phyloP scores from a whole-genome alignment of 2,888 invertebrate species.

The Amblyteles armatorius region DNA sequence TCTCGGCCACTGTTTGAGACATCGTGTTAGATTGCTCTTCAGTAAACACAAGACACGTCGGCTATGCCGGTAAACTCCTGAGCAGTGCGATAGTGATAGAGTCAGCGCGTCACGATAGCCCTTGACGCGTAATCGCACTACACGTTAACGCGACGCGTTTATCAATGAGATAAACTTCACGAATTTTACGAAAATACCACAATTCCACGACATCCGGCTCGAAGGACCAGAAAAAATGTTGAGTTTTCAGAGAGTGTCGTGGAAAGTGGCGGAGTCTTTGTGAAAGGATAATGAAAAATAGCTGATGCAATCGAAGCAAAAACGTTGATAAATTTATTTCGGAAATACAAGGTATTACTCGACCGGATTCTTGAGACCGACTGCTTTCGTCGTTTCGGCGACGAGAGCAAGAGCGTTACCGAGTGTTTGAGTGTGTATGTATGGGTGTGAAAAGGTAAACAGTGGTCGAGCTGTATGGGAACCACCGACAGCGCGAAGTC shows the following conservation, averaged over 20 bases:
- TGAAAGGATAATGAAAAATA: neutral
- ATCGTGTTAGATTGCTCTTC: neutral
- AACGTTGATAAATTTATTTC: too few species aligned
- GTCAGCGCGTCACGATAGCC: conserved; percentile 1
- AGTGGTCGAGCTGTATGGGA: neutral
- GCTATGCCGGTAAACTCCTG: neutral
- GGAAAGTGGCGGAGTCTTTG: neutral
- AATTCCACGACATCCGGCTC: conserved; percentile 25
- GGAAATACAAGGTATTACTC: too few species aligned
- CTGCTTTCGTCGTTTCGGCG: neutral
- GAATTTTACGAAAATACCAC: neutral
- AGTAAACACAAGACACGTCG: neutral
- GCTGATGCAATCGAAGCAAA: too few species aligned
- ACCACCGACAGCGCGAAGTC: neutral
- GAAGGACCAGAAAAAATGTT: conserved; percentile 22
- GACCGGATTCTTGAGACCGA: neutral
- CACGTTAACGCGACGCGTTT: conserved; percentile 9
- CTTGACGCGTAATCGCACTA: conserved; percentile 2
- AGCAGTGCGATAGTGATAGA: conserved; percentile 5
- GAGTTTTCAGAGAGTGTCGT: neutral
- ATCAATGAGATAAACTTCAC: neutral
- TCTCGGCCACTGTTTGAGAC: neutral
- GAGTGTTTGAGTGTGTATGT: neutral
- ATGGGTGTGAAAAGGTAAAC: neutral
- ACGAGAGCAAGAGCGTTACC: too few species aligned